A percentile compares a stretch with the other conserved stretches of the same genome.
Conservation (phyloP, 2,113 vertebrate genomes). For the Epinephelus lanceolatus region DNA sequence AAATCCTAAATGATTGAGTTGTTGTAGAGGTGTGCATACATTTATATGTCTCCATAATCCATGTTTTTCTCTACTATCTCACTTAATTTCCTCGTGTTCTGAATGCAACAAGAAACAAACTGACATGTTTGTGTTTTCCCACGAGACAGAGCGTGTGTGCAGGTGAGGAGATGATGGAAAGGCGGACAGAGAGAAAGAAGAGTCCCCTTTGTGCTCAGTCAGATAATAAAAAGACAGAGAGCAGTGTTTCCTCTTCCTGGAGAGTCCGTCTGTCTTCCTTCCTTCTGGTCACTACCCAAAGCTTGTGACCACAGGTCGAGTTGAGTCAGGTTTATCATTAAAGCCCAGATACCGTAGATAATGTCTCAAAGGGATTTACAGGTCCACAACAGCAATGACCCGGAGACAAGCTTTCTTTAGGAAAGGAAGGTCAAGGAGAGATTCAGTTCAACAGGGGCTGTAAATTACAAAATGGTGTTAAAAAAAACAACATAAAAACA, state of each 20-base stretch:
- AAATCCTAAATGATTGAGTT: no score
- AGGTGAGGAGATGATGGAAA: not conserved
- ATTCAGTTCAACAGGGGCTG: no score
- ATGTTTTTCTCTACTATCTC: no score
- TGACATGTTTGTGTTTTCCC: not conserved
- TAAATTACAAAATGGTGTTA: no score
- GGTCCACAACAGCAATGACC: not conserved
- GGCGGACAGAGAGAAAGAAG: not conserved
- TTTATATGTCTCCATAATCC: no score
- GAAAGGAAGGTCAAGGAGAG: no score
- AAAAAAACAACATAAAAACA: no score
- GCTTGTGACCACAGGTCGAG: not conserved
- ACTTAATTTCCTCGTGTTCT: not conserved
- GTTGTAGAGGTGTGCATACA: no score
- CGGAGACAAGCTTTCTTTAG: not conserved
- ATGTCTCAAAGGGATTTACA: not conserved
- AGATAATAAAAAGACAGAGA: not conserved
- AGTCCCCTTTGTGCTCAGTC: conserved; percentile 15
- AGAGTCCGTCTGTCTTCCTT: not conserved
- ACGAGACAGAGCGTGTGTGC: not conserved
- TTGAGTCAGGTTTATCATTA: not conserved
- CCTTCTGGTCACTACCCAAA: not conserved
- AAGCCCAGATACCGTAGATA: not conserved
- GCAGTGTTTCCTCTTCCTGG: not conserved
- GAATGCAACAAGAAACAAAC: not conserved